Evolutionary conservation across 1,140 invertebrate genomes (phyloP).

Genomic region (Oscheius sp.): DNA sequence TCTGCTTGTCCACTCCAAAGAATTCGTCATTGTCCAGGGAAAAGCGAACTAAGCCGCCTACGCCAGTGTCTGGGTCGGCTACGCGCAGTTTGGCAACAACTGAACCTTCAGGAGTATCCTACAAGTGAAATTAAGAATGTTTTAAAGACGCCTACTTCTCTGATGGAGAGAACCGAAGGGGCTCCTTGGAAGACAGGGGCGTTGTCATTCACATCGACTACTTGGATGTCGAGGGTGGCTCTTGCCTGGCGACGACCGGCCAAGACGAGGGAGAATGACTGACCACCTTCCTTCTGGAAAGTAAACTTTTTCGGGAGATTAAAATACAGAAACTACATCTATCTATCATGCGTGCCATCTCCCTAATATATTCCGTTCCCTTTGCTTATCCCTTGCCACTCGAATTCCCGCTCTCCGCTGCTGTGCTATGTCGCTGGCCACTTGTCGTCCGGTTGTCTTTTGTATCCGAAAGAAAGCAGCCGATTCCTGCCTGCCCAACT

Average conservation of each 20-base stretch:
- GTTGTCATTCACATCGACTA: conserved; percentile 43
- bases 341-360: neutral
- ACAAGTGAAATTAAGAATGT: neutral
- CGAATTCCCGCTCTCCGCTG: neutral
- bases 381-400: neutral
- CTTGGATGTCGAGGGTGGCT: conserved; percentile 36
- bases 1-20: conserved; percentile 7
- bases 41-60: conserved; percentile 34
- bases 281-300: conserved; percentile 32
- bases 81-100: conserved; percentile 17
- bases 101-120: conserved; percentile 23
- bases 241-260: conserved; percentile 16
- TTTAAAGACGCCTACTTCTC: conserved; percentile 16
- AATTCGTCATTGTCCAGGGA: conserved; percentile 20
- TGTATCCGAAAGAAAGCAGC: neutral
- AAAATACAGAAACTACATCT: neutral
- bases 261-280: conserved; percentile 32
- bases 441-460: neutral
- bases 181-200: conserved; percentile 29
- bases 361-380: neutral
- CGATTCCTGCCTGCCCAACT: neutral
- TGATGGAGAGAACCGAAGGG: neutral
- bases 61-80: conserved; percentile 35
- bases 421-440: neutral
- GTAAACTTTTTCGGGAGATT: neutral